Conservation (phyloP, 2,113 vertebrate species). For the Cichladusa arquata region DNA sequence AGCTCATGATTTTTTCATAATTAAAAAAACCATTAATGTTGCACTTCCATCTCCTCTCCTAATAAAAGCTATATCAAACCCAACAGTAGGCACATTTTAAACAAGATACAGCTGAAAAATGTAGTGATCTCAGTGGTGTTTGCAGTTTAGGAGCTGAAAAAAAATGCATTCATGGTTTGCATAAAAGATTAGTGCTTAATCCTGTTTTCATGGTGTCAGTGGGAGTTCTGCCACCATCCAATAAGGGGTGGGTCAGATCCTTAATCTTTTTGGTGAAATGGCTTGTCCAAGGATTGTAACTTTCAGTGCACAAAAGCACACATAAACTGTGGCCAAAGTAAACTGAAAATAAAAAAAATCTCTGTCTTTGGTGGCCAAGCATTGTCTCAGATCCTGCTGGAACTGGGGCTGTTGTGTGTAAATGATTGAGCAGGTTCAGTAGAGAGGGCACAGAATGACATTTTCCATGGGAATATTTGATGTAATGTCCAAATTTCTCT, state of each 20-base stretch:
- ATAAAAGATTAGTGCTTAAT: conserved; percentile 26
- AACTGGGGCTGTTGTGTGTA: neutral
- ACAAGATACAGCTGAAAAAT: neutral
- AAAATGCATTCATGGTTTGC: neutral
- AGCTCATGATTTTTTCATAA: neutral
- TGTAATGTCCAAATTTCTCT: neutral
- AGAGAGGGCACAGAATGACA: neutral
- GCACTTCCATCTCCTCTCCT: neutral
- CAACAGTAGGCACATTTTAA: neutral
- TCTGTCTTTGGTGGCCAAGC: neutral
- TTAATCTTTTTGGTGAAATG: neutral
- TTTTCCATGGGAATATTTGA: neutral
- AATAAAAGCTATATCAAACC: neutral
- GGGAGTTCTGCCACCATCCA: conserved; percentile 8
- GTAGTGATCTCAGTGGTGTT: neutral
- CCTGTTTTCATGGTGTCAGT: conserved; percentile 4
- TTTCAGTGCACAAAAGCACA: neutral
- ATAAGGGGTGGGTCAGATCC: neutral
- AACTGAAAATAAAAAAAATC: neutral
- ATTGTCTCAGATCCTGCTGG: neutral
- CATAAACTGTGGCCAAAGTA: neutral
- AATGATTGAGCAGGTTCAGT: neutral
- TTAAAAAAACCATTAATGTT: neutral
- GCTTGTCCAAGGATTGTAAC: neutral
- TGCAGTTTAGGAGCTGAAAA: neutral